A percentile compares a stretch with the other conserved stretches of the same genome.
Conservation (phyloP, 35 echinoderm and acorn worm species). For the Eucidaris tribuloides region DNA sequence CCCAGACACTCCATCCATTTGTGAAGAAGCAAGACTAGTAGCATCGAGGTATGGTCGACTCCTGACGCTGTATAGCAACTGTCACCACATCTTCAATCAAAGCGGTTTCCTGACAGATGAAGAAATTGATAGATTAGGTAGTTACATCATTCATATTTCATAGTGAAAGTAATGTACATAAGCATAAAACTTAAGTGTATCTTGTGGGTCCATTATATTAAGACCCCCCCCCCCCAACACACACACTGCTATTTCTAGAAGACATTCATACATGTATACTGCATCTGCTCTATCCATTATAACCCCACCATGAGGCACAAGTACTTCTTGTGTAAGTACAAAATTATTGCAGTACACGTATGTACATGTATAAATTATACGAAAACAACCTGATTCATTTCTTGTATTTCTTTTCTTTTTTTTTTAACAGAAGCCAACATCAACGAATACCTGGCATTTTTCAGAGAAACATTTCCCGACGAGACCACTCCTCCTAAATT, state of each 20-base stretch:
- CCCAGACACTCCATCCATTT: neutral
- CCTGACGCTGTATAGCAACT: neutral
- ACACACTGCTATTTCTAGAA: neutral
- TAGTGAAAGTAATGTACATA: neutral
- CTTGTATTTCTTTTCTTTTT: neutral
- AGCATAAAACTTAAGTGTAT: neutral
- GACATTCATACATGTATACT: too few species aligned
- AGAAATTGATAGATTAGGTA: neutral
- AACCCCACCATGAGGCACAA: too few species aligned
- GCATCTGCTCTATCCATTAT: too few species aligned
- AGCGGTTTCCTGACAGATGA: neutral
- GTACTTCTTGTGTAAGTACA: too few species aligned
- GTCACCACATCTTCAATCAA: neutral
- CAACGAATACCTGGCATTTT: neutral
- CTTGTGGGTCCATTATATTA: neutral
- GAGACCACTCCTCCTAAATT: conserved; percentile 44
- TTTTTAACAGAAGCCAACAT: neutral
- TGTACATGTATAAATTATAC: too few species aligned
- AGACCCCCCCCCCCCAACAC: neutral
- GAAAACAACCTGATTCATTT: too few species aligned
- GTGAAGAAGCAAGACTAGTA: neutral
- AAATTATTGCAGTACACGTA: too few species aligned
- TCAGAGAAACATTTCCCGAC: neutral
- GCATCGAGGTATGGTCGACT: neutral
- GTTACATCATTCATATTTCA: too few species aligned